These are phyloP conservation scores for Synanceia verrucosa DNA, from an alignment of 2,797 vertebrate genomes.

Conservation along the genomic window DNA sequence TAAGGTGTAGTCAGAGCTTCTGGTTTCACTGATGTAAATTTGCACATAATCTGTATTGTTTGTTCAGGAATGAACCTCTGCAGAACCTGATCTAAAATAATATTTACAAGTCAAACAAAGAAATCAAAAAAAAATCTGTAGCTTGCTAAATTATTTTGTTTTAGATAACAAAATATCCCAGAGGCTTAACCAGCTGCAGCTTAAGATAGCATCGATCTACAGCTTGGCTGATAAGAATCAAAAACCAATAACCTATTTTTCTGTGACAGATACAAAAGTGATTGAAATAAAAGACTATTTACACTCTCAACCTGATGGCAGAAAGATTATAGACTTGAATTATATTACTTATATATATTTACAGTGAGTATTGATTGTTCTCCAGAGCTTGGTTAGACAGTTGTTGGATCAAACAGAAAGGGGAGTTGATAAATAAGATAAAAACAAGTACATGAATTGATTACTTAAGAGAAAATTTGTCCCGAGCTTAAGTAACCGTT, in stretches of 20 bases:
- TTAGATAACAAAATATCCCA: background rate
- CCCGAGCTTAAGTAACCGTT: background rate
- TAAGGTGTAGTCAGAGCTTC: background rate
- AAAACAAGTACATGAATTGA: background rate
- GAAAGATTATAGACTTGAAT: background rate
- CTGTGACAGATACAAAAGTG: background rate
- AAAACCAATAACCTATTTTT: background rate
- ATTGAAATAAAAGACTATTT: fast-evolving
- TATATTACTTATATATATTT: background rate
- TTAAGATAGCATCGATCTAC: background rate
- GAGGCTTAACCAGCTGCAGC: background rate
- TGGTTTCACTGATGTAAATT: background rate
- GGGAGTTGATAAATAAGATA: too few species aligned
- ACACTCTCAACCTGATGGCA: background rate
- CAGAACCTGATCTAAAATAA: background rate
- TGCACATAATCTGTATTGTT: background rate
- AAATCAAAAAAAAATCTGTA: background rate
- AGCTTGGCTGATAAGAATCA: background rate
- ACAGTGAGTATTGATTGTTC: background rate
- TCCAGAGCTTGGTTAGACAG: too few species aligned
- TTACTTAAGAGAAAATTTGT: background rate
- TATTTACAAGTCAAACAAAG: background rate
- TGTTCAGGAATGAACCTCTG: background rate
- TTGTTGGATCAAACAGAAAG: too few species aligned
- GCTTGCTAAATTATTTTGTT: too few species aligned